A percentile compares a stretch with the other conserved stretches of the same genome.
Conservation (phyloP, 2,888 invertebrate species). For the Malacosoma neustria region DNA sequence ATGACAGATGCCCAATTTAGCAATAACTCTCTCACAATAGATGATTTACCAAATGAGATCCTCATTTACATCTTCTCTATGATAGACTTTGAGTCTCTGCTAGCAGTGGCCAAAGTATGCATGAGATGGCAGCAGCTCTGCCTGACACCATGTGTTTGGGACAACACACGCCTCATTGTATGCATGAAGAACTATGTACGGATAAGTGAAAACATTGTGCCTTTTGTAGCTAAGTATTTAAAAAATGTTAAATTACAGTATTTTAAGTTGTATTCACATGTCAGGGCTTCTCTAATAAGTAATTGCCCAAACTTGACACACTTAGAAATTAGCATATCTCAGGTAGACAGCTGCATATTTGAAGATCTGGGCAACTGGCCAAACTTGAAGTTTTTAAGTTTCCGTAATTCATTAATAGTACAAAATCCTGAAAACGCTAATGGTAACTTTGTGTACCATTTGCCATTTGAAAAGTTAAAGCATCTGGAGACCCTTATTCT, state of each 20-base stretch:
- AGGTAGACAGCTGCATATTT: constrained; percentile 70
- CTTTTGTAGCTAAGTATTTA: constrained; percentile 67
- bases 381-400: constrained; percentile 65
- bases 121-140: constrained; percentile 66
- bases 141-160: constrained; percentile 66
- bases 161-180: constrained; percentile 65
- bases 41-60: constrained; percentile 70
- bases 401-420: constrained; percentile 66
- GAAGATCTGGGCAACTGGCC: constrained; percentile 67
- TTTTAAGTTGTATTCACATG: constrained; percentile 70
- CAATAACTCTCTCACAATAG: constrained; percentile 48
- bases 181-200: constrained; percentile 71
- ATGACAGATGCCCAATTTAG: constrained; percentile 47
- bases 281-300: constrained; percentile 61
- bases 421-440: constrained; percentile 59
- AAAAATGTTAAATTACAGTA: constrained; percentile 71
- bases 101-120: constrained; percentile 64
- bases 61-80: constrained; percentile 70
- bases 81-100: constrained; percentile 67
- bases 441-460: constrained; percentile 64
- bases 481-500: constrained; percentile 58
- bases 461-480: constrained; percentile 64
- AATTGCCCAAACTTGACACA: constrained; percentile 69
- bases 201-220: constrained; percentile 67
- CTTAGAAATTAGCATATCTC: constrained; percentile 72